Evolutionary conservation across 2,888 invertebrate genomes (phyloP), one percentile per base, ranked within the genome.

Genomic region (Rhopalosiphum nymphaeae): DNA sequence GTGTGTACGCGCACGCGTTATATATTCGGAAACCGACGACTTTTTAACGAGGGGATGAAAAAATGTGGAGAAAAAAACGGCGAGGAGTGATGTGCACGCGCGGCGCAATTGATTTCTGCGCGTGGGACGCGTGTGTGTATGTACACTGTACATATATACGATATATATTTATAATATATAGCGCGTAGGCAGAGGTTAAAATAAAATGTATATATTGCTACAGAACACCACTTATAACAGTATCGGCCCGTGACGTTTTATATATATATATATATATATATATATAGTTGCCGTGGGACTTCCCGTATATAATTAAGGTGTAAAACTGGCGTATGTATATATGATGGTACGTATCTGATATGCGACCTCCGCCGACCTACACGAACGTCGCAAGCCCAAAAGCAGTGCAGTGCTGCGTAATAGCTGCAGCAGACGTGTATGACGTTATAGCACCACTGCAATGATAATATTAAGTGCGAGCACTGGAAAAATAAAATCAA

Each of bases 1-100:
- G 67, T n/a, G 67, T 16, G 67, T 36, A 36, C 16, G 21, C 85
- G 42, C 16, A 21, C 90, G n/a, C 67, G 29, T 16, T 67, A 85
- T 25, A 61, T 61, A 61, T 89, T 53, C 36, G 46, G n/a, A 91
- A 91, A 91, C 91, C 91, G 91, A 91, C 91, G 91, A 91, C 42
- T 78, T 91, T 90, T 91, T 90, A 90, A 90, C 90, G 90, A 90
- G 90, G 61, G 90, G 44, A 67, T 36, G 46, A 46, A 57, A 49
- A 44, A 42, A 57, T 0, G 29, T 4, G 57, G 13, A 46, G 21
- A 44, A 78, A 67, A 90, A 67, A 49, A n/a, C 46, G 67, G 36
- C 78, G 78, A 21, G 7, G 78, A 78, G 78, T 36, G 78, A 78
- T 78, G 78, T 78, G 36, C 78, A 78, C 67, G 67, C 57, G 44